Conservation (phyloP, 2,888 invertebrate species). For the Pogonocherus hispidulus region DNA sequence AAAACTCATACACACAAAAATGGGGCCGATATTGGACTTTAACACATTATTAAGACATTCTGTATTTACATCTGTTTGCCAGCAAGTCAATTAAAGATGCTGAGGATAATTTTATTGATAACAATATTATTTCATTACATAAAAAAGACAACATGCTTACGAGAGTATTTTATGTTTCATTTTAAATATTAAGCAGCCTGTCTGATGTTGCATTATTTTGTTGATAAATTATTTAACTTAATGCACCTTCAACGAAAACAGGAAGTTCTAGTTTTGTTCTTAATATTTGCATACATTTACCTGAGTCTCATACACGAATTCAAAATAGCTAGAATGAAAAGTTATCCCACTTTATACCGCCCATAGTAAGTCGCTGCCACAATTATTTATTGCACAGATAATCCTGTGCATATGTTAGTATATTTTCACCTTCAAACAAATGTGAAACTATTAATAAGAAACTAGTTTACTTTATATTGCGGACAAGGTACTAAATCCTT, state of each 20-base stretch:
- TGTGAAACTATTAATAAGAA: conserved; percentile 6
- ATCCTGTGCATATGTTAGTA: conserved; percentile 29
- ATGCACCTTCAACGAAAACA: neutral
- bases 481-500: neutral
- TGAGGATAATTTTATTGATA: no score
- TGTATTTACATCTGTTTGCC: no score
- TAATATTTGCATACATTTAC: neutral
- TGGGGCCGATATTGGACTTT: no score
- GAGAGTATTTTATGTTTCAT: no score
- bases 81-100: no score
- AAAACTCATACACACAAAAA: no score
- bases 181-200: no score
- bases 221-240: no score
- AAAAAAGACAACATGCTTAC: no score
- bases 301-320: neutral
- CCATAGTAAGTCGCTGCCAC: conserved; percentile 45
- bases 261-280: neutral
- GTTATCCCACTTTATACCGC: conserved; percentile 34
- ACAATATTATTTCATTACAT: no score
- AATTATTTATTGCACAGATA: conserved; percentile 45
- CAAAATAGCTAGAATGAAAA: conserved; percentile 37
- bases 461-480: neutral
- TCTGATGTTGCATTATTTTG: no score
- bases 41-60: no score
- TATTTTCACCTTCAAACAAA: conserved; percentile 11